A percentile compares a stretch with the other conserved stretches of the same genome.
Conservation (phyloP, 1,140 invertebrate genomes). For the Drosophila saltans region DNA sequence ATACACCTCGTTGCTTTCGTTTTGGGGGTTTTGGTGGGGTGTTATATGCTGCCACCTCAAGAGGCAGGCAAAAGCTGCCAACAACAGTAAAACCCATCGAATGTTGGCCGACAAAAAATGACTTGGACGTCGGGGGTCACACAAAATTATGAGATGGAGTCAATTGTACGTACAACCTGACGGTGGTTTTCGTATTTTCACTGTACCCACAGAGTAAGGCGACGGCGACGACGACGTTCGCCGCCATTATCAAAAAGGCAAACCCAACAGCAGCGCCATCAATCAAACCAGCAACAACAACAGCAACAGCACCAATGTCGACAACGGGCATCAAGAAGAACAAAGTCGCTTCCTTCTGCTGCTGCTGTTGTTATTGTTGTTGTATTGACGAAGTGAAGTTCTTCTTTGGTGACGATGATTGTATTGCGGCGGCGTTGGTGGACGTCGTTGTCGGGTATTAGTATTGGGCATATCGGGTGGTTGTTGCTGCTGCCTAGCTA, state of each 20-base stretch:
- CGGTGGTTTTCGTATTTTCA: conserved; percentile 53
- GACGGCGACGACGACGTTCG: conserved; percentile 28
- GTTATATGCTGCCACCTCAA: conserved; percentile 41
- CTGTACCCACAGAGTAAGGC: conserved; percentile 49
- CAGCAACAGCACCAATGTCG: conserved; percentile 36
- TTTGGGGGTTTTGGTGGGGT: conserved; percentile 30
- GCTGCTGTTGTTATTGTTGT: conserved; percentile 52
- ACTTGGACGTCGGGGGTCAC: conserved; percentile 48
- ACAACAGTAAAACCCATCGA: conserved; percentile 60
- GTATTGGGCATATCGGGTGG: conserved; percentile 68
- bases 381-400: conserved; percentile 77
- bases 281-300: conserved; percentile 69
- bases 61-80: conserved; percentile 5
- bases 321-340: conserved; percentile 52
- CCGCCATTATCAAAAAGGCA: conserved; percentile 73
- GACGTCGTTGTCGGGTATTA: conserved; percentile 46
- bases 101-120: conserved; percentile 51
- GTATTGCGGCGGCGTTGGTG: conserved; percentile 63
- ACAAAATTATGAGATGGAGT: conserved; percentile 66
- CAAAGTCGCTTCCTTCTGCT: conserved; percentile 43
- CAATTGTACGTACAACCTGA: conserved; percentile 61
- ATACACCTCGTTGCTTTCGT: conserved; percentile 54
- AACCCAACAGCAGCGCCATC: conserved; percentile 66
- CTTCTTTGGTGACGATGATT: conserved; percentile 80
- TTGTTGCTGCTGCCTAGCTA: conserved; percentile 41